Evolutionary conservation across 2,113 vertebrate genomes (phyloP).

Genomic region (Paramormyrops kingsleyae): DNA sequence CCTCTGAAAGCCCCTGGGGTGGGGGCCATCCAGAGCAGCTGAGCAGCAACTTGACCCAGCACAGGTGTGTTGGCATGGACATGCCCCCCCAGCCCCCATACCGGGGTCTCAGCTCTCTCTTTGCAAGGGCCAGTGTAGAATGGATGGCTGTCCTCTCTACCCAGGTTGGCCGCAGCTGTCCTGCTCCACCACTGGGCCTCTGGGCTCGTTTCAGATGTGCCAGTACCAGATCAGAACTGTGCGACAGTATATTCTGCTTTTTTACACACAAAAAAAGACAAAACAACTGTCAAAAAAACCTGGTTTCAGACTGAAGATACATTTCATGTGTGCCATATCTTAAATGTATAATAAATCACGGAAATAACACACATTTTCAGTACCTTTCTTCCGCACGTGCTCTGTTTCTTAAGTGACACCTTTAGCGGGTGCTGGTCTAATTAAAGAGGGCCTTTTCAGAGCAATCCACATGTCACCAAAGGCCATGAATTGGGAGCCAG

Average conservation of each 20-base stretch:
- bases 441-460: slow-evolving; percentile 4
- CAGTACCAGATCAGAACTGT: background rate
- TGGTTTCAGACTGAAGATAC: background rate
- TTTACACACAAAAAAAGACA: background rate
- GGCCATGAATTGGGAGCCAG: background rate
- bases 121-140: background rate
- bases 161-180: background rate
- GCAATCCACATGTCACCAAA: background rate
- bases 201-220: background rate
- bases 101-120: background rate
- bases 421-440: background rate
- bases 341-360: background rate
- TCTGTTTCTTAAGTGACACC: slow-evolving; percentile 1
- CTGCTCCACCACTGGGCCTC: background rate
- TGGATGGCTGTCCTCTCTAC: background rate
- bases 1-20: background rate
- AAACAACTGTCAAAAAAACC: background rate
- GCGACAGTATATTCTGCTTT: background rate
- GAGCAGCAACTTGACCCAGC: background rate
- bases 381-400: background rate
- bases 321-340: background rate
- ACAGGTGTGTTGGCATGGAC: background rate
- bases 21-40: background rate
- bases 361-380: background rate
- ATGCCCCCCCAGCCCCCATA: background rate